Base-by-base conservation (phyloP, 2,888 invertebrate genomes). In the Lutraria lutraria region DNA sequence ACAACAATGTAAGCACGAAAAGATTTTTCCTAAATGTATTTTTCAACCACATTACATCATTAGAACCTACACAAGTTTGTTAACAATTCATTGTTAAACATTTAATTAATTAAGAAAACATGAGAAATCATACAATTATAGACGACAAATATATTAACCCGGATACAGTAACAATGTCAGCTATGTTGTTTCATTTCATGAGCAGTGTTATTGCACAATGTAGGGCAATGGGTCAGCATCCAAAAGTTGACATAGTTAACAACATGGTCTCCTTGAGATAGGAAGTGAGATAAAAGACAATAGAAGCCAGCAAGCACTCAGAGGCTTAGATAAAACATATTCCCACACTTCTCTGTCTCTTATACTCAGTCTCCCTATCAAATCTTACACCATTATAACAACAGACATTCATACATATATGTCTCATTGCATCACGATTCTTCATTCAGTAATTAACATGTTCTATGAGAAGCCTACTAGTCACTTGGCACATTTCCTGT, bases 271-370 rank as follows among this genome's bases (percentile, higher is more conserved):
- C 81, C 54, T 54, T 29, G 31, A 79, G 81, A 86, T 86, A 81
- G 86, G 86, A 86, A 81, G 86, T 63, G 8, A 63, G 81, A 86
- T 86, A 86, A 29, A 80, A 68, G 60, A 86, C 81, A 86, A 81
- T 81, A 79, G 68, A 25, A 15, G 13, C 25, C 53, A 25, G 29
- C n/a, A 19, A 29, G 25, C 79, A 85, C 85, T 80, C 56, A 21
- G 31, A 34, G 85, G 60, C 85, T 43, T 29, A 1, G 56, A 85
- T 56, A 53, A 21, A 34, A 13, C 54, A 80, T 60, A 43, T 85
- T 85, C 85, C 85, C 85, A 85, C 85, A 83, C 63, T 83, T 63
- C 21, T 29, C 60, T 34, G 15, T 63, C 76, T 76, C 76, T 31
- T 34, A 0, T 34, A 13, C 31, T 31, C 76, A 76, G 76, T 76